These are phyloP conservation scores for Halesus radiatus DNA, from an alignment of 1,140 invertebrate species.

Conservation along the genomic window DNA sequence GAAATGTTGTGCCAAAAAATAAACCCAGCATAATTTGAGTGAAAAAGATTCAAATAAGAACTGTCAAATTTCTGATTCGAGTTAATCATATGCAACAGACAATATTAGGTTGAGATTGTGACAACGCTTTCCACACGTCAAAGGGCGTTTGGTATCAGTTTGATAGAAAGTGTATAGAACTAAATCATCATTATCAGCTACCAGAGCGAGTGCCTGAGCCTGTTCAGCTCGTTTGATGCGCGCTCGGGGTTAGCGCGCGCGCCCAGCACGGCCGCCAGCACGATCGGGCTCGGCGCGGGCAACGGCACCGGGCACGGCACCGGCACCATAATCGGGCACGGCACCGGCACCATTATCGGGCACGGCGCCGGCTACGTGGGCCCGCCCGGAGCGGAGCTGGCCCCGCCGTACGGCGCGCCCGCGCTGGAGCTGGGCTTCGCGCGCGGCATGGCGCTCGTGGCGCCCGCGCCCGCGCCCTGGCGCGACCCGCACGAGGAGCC, in stretches of 20 bases:
- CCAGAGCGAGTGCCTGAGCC: constrained; percentile 2
- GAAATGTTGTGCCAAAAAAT: no score
- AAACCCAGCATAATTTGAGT: no score
- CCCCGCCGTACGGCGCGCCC: constrained; percentile 59
- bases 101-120: no score
- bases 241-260: constrained; percentile 30
- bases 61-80: no score
- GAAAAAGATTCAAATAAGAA: no score
- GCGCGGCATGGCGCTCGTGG: constrained; percentile 78
- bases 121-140: no score
- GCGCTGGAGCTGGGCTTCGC: constrained; percentile 68
- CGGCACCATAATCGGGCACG: constrained; percentile 69
- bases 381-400: constrained; percentile 59
- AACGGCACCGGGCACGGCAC: constrained; percentile 27
- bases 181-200: not conserved
- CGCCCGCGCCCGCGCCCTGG: constrained; percentile 76
- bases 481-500: constrained; percentile 74
- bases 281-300: constrained; percentile 41
- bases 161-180: not conserved
- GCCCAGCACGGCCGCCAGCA: not conserved
- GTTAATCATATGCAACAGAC: no score
- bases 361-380: constrained; percentile 66
- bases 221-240: constrained; percentile 2
- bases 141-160: no score
- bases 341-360: constrained; percentile 68